Base-by-base conservation (phyloP, 1,140 invertebrate species). In the Drosophila nannoptera region DNA sequence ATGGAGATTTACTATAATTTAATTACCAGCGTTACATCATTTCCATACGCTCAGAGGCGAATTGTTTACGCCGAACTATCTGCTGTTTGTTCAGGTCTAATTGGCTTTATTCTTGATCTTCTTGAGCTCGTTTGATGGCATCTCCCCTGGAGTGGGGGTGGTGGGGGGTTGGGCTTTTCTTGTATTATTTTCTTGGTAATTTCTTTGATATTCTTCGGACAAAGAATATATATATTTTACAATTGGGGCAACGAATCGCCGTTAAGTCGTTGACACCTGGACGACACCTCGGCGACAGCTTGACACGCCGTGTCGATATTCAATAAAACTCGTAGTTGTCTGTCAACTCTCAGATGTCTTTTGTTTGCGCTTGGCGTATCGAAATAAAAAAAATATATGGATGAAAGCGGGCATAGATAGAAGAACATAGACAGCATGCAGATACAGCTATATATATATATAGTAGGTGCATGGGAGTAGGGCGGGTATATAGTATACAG, bases 231-330 rank as follows among this genome's bases (percentile, higher is more conserved):
- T 12, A 43, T 43, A 43, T 43, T 49, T 31, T n/a, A 48, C 31
- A 50, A 50, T 50, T 50, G 48, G 6, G 22, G 22, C 22, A 22
- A 22, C 22, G 22, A 22, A 22, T 22, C 22, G 22, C 22, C 9
- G 45, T 48, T 48, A 31, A 31, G 31, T 50, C 33, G 31, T 7
- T 31, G 48, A 46, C 43, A 46, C 43, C 43, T 46, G 14, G 22
- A 12, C 48, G 48, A 46, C 43, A 46, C 43, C 43, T 46, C 43
- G 22, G 5, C 16, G 43, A 50, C 48, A 50, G n/a, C 7, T 12
- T 33, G 48, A 33, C 48, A 50, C 29, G 29, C 29, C 29, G 12
- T 14, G 31, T 32, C 31, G 48, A 50, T 33, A 50, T 50, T 33
- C 8, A 50, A 50, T 50, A 14, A 50, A 33, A n/a, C 31, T 12